phyloP scores from a whole-genome alignment of 2,113 vertebrate genomes.

The Sturnira hondurensis region DNA sequence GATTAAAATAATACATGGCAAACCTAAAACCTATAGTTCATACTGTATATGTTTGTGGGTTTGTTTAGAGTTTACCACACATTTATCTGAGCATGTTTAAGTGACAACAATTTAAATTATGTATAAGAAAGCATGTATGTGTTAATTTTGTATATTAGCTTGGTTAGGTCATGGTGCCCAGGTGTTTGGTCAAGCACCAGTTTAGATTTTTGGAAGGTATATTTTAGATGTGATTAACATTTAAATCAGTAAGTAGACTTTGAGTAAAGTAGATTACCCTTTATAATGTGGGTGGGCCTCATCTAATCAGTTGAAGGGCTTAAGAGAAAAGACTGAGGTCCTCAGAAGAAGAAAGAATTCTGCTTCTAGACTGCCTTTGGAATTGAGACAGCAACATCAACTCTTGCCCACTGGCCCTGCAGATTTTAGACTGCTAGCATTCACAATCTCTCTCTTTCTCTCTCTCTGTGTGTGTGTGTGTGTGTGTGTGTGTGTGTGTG shows the following conservation, averaged over 20 bases:
- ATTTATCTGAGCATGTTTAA: neutral
- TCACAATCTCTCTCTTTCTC: neutral
- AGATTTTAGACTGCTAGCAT: neutral
- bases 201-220: neutral
- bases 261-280: neutral
- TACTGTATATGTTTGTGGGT: neutral
- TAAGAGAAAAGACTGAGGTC: neutral
- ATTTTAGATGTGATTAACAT: neutral
- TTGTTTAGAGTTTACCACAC: neutral
- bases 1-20: neutral
- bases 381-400: neutral
- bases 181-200: neutral
- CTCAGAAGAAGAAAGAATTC: neutral
- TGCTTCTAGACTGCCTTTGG: neutral
- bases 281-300: neutral
- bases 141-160: neutral
- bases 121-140: neutral
- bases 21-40: neutral
- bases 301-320: neutral
- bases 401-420: neutral
- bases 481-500: too few species aligned
- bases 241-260: neutral
- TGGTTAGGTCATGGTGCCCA: neutral
- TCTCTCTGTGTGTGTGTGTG: neutral
- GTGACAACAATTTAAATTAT: slow-evolving; percentile 9